Conservation (phyloP, 2,797 vertebrate genomes). For the Platyrinchus mystaceus region DNA sequence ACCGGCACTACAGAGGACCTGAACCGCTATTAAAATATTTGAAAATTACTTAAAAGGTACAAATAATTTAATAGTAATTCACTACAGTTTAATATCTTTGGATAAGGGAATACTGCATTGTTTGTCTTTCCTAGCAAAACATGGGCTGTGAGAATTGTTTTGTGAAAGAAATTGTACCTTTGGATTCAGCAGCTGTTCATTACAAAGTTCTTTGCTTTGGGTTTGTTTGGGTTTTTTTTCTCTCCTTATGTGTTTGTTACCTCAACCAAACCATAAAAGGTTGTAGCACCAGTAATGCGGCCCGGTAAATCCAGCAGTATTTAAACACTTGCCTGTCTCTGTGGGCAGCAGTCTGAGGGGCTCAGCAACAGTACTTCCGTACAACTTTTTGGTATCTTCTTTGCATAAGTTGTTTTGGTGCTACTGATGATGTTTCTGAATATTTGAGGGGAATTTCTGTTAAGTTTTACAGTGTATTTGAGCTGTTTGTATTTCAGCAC, state of each 20-base stretch:
- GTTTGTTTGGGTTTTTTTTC: accelerated
- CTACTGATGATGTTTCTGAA: not conserved
- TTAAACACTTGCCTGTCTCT: not conserved
- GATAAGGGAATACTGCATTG: not conserved
- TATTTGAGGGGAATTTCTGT: not conserved
- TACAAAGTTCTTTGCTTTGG: not conserved
- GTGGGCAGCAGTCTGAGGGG: not conserved
- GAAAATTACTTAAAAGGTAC: not conserved
- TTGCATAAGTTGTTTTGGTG: not conserved
- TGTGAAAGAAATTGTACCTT: not conserved
- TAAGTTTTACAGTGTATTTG: not conserved
- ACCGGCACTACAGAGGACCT: not conserved
- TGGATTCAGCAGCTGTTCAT: not conserved
- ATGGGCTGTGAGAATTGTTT: not conserved
- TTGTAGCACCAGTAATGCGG: not conserved
- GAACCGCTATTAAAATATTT: not conserved
- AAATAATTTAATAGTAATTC: not conserved
- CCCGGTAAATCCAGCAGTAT: not conserved
- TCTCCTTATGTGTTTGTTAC: not conserved
- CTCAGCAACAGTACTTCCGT: not conserved
- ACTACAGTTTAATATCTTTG: not conserved
- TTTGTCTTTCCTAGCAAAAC: not conserved
- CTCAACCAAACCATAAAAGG: not conserved
- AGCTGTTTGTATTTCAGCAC: not conserved
- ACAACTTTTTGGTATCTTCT: not conserved